Conservation (phyloP, 2,888 invertebrate genomes). For the Itoplectis maculator region DNA sequence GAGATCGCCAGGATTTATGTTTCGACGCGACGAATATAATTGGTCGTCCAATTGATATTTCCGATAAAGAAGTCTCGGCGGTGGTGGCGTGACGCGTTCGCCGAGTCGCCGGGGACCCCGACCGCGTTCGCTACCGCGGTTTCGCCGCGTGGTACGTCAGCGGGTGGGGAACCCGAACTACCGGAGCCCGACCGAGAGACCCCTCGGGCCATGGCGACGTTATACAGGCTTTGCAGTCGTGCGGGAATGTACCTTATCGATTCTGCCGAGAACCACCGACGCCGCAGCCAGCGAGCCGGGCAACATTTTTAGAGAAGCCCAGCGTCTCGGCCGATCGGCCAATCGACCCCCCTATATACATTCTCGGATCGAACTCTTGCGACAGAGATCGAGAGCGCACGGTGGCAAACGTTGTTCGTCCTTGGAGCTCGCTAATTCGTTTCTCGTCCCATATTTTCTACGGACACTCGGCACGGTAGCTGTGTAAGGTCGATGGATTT, state of each 20-base stretch:
- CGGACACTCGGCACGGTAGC: slow-evolving; percentile 3
- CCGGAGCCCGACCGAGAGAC: too few species aligned
- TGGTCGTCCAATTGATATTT: slow-evolving; percentile 70
- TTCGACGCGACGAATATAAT: slow-evolving; percentile 65
- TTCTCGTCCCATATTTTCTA: slow-evolving; percentile 54
- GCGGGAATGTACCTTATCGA: slow-evolving; percentile 60
- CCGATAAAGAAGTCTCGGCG: slow-evolving; percentile 65
- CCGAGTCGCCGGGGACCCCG: slow-evolving; percentile 1
- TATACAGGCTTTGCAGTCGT: too few species aligned
- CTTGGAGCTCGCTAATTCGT: slow-evolving; percentile 47
- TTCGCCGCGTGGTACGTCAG: slow-evolving; percentile 61
- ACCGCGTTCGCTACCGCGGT: slow-evolving; percentile 49
- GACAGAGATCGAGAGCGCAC: slow-evolving; percentile 44
- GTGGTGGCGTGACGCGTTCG: slow-evolving; percentile 44
- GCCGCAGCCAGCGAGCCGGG: neutral
- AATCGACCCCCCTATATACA: slow-evolving; percentile 12
- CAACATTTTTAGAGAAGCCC: slow-evolving; percentile 41
- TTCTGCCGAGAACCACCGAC: slow-evolving; percentile 21
- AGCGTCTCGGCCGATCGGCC: slow-evolving; percentile 12
- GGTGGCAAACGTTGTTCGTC: slow-evolving; percentile 12
- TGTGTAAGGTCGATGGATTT: neutral
- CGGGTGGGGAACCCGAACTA: slow-evolving; percentile 65
- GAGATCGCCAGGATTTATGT: slow-evolving; percentile 67
- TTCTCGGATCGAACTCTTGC: slow-evolving; percentile 38
- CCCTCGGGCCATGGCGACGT: slow-evolving; percentile 3